Conservation (phyloP, 2,888 invertebrate genomes). For the Drosophila villosipedis region DNA sequence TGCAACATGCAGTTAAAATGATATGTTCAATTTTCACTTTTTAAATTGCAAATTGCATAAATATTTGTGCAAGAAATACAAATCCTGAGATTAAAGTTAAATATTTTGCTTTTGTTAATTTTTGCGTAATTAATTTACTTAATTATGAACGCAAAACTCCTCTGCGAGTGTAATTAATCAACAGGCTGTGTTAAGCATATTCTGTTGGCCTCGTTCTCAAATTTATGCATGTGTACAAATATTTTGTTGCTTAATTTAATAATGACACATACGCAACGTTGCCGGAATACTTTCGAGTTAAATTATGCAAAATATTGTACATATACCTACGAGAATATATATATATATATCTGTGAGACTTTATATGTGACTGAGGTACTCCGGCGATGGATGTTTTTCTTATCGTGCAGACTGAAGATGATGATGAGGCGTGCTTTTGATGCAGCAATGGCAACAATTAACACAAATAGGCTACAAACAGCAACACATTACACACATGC, state of each 20-base stretch:
- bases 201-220: constrained; percentile 15
- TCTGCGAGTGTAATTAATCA: constrained; percentile 48
- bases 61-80: background rate
- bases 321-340: background rate
- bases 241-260: constrained; percentile 44
- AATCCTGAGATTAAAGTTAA: background rate
- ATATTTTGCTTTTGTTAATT: background rate
- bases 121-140: constrained; percentile 43
- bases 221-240: constrained; percentile 31
- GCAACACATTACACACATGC: constrained; percentile 11
- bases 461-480: constrained; percentile 45
- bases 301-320: constrained; percentile 55
- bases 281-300: constrained; percentile 33
- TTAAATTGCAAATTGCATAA: background rate
- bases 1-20: background rate
- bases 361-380: background rate
- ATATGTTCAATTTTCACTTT: background rate
- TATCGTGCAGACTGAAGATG: constrained; percentile 14
- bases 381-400: background rate
- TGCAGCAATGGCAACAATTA: constrained; percentile 66
- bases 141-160: constrained; percentile 50
- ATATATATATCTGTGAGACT: background rate
- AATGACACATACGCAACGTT: constrained; percentile 59
- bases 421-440: constrained; percentile 59
- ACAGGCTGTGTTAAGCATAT: background rate